These are phyloP conservation scores for Sinopyrophorus schimmeli DNA, from an alignment of 2,888 invertebrate species.

Conservation along the genomic window DNA sequence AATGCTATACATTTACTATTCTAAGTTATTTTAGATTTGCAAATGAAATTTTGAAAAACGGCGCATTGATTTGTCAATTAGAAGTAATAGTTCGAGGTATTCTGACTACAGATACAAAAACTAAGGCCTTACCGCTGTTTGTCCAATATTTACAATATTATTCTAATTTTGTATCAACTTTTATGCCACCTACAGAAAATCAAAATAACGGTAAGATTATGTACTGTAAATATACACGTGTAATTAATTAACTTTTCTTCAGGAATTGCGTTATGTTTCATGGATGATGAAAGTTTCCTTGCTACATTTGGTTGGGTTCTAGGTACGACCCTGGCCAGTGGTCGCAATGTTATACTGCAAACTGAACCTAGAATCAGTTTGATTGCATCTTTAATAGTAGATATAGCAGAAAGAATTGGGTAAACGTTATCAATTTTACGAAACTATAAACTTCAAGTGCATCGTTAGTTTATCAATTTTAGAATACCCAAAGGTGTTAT, in stretches of 20 bases:
- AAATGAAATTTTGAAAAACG: constrained; percentile 56
- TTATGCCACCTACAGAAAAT: too few relatives aligned
- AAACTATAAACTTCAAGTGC: constrained; percentile 2
- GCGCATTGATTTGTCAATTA: constrained; percentile 55
- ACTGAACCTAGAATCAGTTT: constrained; percentile 54
- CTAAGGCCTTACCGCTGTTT: constrained; percentile 52
- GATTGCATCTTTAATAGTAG: constrained; percentile 54
- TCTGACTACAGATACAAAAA: constrained; percentile 54
- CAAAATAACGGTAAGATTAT: too few relatives aligned
- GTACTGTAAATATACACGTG: too few relatives aligned
- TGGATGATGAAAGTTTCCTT: constrained; percentile 56
- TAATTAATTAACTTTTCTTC: too few relatives aligned
- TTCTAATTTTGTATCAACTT: constrained; percentile 49
- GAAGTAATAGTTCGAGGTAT: constrained; percentile 56
- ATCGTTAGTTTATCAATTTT: constrained; percentile 18
- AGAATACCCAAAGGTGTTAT: constrained; percentile 41
- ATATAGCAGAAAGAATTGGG: constrained; percentile 57
- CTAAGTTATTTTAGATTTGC: constrained; percentile 51
- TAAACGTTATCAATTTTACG: constrained; percentile 36
- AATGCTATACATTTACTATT: background rate
- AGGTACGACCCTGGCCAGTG: constrained; percentile 58
- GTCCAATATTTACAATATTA: constrained; percentile 59
- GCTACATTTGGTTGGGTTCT: constrained; percentile 56
- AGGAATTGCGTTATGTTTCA: constrained; percentile 53
- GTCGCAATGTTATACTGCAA: constrained; percentile 57